These are phyloP conservation scores for Deilephila elpenor DNA, from an alignment of 2,888 invertebrate genomes.

Conservation along the genomic window DNA sequence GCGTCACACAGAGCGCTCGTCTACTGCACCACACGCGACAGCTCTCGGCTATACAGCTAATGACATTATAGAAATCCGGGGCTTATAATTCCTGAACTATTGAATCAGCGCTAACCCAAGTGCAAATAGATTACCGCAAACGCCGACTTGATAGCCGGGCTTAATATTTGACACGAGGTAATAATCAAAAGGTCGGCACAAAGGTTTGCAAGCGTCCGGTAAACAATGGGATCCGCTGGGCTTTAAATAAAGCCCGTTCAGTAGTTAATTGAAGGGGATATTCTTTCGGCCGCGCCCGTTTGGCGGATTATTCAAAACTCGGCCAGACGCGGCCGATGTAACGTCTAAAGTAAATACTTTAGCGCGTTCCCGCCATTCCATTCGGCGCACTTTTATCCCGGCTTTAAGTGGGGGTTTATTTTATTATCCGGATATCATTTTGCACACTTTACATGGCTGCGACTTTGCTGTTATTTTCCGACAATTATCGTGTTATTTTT, in stretches of 20 bases:
- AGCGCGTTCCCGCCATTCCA: conserved; percentile 26
- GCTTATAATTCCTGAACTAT: too few species aligned
- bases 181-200: conserved; percentile 18
- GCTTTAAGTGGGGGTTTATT: conserved; percentile 25
- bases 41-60: background rate
- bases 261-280: conserved; percentile 34
- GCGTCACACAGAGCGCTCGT: background rate
- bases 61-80: background rate
- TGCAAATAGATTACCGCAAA: background rate
- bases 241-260: conserved; percentile 31
- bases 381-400: background rate
- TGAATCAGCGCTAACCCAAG: background rate
- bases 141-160: background rate
- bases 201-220: background rate
- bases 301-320: conserved; percentile 34
- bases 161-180: conserved; percentile 15
- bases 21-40: background rate
- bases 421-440: conserved; percentile 28
- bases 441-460: conserved; percentile 16
- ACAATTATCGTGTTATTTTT: conserved; percentile 12
- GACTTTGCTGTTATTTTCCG: background rate
- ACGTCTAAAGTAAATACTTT: conserved; percentile 33
- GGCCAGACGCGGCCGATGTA: conserved; percentile 25
- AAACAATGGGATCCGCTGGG: conserved; percentile 25
- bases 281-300: conserved; percentile 30